A percentile compares a stretch with the other conserved stretches of the same genome.
phyloP scores from a whole-genome alignment of 2,113 vertebrate genomes.

The Cacatua alba region DNA sequence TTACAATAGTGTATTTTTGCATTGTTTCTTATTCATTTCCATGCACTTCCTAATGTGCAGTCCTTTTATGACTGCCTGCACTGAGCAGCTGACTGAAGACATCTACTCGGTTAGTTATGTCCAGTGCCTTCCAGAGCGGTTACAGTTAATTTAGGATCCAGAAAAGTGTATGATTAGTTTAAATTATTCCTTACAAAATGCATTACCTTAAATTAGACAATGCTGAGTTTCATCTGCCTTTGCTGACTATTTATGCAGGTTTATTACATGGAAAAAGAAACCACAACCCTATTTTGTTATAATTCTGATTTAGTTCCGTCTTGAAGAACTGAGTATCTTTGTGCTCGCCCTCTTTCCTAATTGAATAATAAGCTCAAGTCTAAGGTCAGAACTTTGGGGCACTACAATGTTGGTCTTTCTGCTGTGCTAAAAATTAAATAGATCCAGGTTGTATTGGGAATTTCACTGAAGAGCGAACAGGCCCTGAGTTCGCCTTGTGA shows the following conservation, averaged over 20 bases:
- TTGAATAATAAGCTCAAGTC: not conserved
- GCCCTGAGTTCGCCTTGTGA: not conserved
- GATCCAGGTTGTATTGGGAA: not conserved
- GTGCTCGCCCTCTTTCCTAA: not conserved
- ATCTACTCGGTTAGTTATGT: not conserved
- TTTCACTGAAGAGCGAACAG: not conserved
- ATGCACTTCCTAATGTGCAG: not conserved
- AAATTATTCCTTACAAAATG: constrained; percentile 10
- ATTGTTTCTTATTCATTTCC: not conserved
- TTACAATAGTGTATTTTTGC: not conserved
- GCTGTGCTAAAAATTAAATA: not conserved
- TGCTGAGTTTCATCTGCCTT: not conserved
- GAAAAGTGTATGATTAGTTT: not conserved
- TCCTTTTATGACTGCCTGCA: not conserved
- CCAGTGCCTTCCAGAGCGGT: not conserved
- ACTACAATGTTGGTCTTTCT: not conserved
- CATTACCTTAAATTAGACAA: not conserved
- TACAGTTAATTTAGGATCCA: constrained; percentile 6
- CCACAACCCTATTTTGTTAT: not conserved
- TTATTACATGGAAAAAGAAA: not conserved
- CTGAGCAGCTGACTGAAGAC: not conserved
- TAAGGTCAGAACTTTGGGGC: not conserved
- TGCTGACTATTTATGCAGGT: not conserved
- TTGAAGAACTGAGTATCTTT: not conserved
- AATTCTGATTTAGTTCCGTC: not conserved